Evolutionary conservation across 2,113 vertebrate genomes (phyloP), one percentile per base, ranked within the genome.

Genomic region (Vireo altiloquus): DNA sequence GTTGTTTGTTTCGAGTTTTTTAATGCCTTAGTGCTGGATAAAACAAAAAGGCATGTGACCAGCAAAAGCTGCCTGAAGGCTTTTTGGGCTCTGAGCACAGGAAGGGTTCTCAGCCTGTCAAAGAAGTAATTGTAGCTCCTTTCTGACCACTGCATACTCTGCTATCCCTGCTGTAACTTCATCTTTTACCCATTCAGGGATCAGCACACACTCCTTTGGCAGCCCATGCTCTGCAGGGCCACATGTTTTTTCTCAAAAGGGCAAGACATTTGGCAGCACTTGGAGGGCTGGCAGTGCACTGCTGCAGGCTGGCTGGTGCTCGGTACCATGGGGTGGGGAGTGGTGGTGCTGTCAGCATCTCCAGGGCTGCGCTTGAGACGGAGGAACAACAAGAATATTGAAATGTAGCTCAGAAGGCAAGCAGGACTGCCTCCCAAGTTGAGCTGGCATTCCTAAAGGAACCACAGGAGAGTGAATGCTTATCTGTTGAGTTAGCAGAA

Each of bases 401-500:
- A 85, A 87, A 79, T 24, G 17, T 52, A 47, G 14, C 52, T 70
- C 59, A 50, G 27, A 56, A 68, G 24, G 39, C 27, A 87, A 81
- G 27, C 33, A 74, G 18, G 33, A n/a, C 53, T 96, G 59, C 64
- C 56, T 92, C 66, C 49, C 12, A 40, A 23, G 37, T 44, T 46
- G 39, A 46, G 10, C 42, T 63, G 50, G 68, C 42, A 30, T 65
- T 92, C 54, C 76, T 83, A 50, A 63, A 90, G 68, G 83, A 93
- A 10, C 0, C 17, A 25, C 1, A 42, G 56, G 24, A 79, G 20
- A 92, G 24, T 7, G 33, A 61, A 65, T 23, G 31, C 72, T 83
- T 72, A 71, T 84, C 68, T 94, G 64, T 87, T 75, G 68, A 94
- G 60, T 66, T 89, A 93, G 82, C 82, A 75, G 72, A 80, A 74